Conservation (phyloP, 2,113 vertebrate genomes). For the Hydropotes inermis region DNA sequence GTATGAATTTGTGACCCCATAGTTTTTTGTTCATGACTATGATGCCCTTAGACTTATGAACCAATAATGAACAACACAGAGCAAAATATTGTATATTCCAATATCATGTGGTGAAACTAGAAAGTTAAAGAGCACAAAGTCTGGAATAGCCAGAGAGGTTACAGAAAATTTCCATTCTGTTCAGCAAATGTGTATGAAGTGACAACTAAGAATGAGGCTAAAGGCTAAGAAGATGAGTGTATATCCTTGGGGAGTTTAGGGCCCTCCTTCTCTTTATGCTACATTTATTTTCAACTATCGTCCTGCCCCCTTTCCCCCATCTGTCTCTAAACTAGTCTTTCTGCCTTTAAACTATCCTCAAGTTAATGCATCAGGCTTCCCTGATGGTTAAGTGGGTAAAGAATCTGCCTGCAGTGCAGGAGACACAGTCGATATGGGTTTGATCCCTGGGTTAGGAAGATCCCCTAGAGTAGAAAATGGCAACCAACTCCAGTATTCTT, state of each 20-base stretch:
- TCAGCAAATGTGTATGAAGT: not conserved
- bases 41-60: not conserved
- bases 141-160: not conserved
- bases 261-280: not conserved
- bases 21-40: not conserved
- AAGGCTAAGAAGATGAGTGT: not conserved
- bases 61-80: not conserved
- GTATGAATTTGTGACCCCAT: not conserved
- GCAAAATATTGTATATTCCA: not conserved
- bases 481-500: not conserved
- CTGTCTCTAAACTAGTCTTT: not conserved
- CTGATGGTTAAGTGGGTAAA: not conserved
- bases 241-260: not conserved
- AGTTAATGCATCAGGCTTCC: not conserved
- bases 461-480: not conserved
- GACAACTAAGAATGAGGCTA: not conserved
- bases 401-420: not conserved
- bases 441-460: not conserved
- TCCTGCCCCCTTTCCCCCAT: not conserved
- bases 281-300: not conserved
- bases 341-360: not conserved
- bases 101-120: not conserved
- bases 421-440: not conserved
- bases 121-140: not conserved
- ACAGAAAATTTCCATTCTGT: not conserved